Evolutionary conservation across 35 echinoderm and acorn worm species (phyloP).

Genomic region (Patiria miniata): DNA sequence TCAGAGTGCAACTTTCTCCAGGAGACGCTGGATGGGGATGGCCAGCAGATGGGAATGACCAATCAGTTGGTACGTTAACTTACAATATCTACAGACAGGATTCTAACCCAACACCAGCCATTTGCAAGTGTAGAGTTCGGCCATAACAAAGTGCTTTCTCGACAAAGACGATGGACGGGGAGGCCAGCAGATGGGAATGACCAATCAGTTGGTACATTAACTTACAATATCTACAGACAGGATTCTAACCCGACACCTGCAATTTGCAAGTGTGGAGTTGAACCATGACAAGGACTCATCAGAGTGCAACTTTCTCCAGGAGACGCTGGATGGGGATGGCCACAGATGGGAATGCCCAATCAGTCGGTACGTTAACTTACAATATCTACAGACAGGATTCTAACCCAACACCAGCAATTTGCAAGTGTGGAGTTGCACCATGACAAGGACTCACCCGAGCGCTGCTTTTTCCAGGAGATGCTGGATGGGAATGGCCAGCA

Average conservation of each 20-base stretch:
- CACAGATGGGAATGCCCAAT: too few species aligned
- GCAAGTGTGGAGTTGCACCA: not conserved
- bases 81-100: too few species aligned
- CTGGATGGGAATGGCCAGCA: too few species aligned
- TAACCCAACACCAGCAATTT: not conserved
- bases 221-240: too few species aligned
- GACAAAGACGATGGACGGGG: too few species aligned
- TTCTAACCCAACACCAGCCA: not conserved
- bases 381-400: not conserved
- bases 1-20: too few species aligned
- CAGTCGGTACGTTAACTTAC: too few species aligned
- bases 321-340: too few species aligned
- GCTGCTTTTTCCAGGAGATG: too few species aligned
- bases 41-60: not conserved
- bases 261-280: not conserved
- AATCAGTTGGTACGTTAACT: too few species aligned
- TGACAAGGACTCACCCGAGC: not conserved
- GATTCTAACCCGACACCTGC: not conserved
- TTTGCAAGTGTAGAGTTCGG: not conserved
- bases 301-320: too few species aligned
- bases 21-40: not conserved
- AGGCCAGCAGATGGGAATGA: conserved; percentile 72
- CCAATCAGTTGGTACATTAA: conserved; percentile 21
- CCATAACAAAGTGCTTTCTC: not conserved
- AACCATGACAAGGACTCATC: not conserved